Conservation (phyloP, 2,797 vertebrate genomes). For the Simalia tracyae region DNA sequence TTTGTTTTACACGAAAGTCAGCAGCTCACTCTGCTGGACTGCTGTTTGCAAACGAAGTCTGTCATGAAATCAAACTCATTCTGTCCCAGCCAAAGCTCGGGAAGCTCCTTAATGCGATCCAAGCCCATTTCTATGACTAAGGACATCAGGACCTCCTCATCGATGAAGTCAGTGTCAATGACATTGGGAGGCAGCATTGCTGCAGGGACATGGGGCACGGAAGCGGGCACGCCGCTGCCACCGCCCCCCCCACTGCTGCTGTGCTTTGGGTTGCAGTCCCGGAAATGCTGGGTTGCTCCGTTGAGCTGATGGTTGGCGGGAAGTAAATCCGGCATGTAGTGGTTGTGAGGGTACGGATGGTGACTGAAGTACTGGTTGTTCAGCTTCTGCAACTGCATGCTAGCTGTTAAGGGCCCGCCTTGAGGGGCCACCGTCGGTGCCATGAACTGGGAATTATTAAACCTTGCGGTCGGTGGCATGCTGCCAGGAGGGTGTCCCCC, state of each 20-base stretch:
- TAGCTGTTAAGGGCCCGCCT: constrained; percentile 82
- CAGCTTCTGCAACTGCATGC: constrained; percentile 89
- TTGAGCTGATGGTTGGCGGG: constrained; percentile 81
- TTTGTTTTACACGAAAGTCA: constrained; percentile 74
- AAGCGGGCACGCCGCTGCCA: constrained; percentile 70
- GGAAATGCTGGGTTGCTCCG: constrained; percentile 82
- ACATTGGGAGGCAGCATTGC: constrained; percentile 88
- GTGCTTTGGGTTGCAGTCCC: constrained; percentile 84
- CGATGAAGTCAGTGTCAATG: constrained; percentile 90
- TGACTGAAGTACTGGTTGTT: constrained; percentile 89
- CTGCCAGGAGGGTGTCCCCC: constrained; percentile 77
- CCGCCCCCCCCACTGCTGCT: constrained; percentile 54
- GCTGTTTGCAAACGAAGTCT: constrained; percentile 90
- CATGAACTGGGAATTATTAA: constrained; percentile 82
- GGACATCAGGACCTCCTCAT: constrained; percentile 89
- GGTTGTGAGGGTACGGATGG: constrained; percentile 82
- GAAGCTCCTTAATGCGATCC: constrained; percentile 89
- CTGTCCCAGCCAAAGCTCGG: constrained; percentile 88
- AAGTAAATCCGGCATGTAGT: constrained; percentile 87
- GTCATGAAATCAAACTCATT: constrained; percentile 91
- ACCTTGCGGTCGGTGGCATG: constrained; percentile 78
- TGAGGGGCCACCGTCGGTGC: constrained; percentile 76
- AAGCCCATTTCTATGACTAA: constrained; percentile 88
- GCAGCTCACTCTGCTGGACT: constrained; percentile 87
- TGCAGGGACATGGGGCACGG: constrained; percentile 81